phyloP scores from a whole-genome alignment of 1,140 invertebrate species.

The Rhyacophila brunnea region DNA sequence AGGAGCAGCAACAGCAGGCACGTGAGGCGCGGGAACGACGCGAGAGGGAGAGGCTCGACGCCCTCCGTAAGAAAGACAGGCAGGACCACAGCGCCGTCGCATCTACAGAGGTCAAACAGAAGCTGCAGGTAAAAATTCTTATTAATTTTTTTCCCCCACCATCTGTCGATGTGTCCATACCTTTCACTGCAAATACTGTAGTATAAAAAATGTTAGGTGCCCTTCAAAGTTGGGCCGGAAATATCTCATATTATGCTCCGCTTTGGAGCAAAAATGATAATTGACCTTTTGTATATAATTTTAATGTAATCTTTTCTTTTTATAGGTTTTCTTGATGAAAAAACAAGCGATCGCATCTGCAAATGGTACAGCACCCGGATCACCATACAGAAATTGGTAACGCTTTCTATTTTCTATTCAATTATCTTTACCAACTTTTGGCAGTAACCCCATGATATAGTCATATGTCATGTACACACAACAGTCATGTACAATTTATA shows the following conservation, averaged over 20 bases:
- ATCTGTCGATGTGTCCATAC: no score
- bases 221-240: no score
- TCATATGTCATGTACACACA: no score
- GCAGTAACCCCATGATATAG: no score
- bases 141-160: not conserved
- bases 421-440: not conserved
- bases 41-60: slow-evolving; percentile 78
- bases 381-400: slow-evolving; percentile 81
- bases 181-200: no score
- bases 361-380: slow-evolving; percentile 65
- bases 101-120: slow-evolving; percentile 93
- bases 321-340: slow-evolving; percentile 84
- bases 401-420: slow-evolving; percentile 1
- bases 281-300: no score
- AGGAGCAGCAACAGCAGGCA: slow-evolving; percentile 56
- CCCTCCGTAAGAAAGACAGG: slow-evolving; percentile 87
- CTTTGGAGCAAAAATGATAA: no score
- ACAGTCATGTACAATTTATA: no score
- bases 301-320: no score
- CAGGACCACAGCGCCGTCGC: slow-evolving; percentile 93
- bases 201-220: no score
- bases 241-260: no score
- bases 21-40: slow-evolving; percentile 57
- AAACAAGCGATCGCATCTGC: slow-evolving; percentile 84
- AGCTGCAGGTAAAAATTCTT: slow-evolving; percentile 68